Evolutionary conservation across 2,888 invertebrate genomes (phyloP).

Genomic region (Dicyrtomina minuta): DNA sequence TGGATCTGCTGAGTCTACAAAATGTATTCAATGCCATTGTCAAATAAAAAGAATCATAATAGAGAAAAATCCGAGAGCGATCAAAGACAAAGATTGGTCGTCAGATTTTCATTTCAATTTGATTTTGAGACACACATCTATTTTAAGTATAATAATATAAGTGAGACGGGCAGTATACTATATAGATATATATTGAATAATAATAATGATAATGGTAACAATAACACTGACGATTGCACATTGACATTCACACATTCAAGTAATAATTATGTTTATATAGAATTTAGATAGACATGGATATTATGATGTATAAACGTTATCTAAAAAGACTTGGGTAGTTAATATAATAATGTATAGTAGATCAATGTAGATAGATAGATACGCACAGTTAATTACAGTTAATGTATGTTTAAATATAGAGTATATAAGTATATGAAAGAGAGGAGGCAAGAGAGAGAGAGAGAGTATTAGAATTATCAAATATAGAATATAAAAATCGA

Average conservation of each 20-base stretch:
- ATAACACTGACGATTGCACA: conserved; percentile 26
- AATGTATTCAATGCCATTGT: neutral
- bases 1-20: conserved; percentile 52
- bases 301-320: neutral
- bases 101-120: conserved; percentile 12
- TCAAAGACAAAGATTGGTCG: conserved; percentile 32
- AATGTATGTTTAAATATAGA: neutral
- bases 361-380: no score
- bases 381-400: no score
- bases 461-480: no score
- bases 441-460: no score
- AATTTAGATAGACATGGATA: neutral
- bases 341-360: neutral
- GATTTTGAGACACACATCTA: conserved; percentile 31
- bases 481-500: no score
- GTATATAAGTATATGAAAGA: neutral
- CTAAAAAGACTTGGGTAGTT: neutral
- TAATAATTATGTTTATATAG: conserved; percentile 4
- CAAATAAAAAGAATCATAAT: conserved; percentile 1
- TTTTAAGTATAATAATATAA: conserved; percentile 7
- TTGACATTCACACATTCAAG: conserved; percentile 22
- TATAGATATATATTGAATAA: conserved; percentile 9
- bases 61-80: conserved; percentile 3
- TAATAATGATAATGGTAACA: neutral
- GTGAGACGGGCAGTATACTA: conserved; percentile 33